A percentile compares a stretch with the other conserved stretches of the same genome.
These are phyloP conservation scores for Pristionchus maxplancki DNA, from an alignment of 2,888 invertebrate genomes.

Conservation along the genomic window DNA sequence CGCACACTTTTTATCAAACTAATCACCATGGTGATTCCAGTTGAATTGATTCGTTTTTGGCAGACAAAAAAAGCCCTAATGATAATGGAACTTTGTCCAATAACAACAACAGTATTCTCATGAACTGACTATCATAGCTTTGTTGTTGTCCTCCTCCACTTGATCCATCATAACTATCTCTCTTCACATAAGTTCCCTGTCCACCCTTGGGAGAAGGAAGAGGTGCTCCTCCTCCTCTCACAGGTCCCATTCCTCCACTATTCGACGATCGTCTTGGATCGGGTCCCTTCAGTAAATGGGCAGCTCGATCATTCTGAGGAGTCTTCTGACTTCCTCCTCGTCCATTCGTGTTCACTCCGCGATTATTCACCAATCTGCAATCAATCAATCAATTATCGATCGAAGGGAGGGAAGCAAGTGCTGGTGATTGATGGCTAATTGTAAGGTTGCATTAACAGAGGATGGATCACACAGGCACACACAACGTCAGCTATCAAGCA, in stretches of 20 bases:
- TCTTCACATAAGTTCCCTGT: background rate
- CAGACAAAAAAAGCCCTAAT: too few species aligned
- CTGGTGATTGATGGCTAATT: background rate
- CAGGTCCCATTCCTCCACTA: background rate
- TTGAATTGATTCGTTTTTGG: background rate
- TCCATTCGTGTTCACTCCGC: background rate
- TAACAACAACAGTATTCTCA: too few species aligned
- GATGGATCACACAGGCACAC: background rate
- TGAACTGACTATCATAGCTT: conserved; percentile 4
- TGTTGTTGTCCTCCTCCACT: conserved; percentile 14
- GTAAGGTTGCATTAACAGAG: background rate
- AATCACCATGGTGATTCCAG: background rate
- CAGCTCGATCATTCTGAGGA: background rate
- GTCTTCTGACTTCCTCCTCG: conserved; percentile 9
- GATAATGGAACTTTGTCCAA: too few species aligned
- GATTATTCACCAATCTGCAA: conserved; percentile 25
- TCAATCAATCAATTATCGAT: background rate
- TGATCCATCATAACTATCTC: conserved; percentile 22
- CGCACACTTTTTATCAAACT: background rate
- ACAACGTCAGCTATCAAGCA: background rate
- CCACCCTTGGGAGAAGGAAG: background rate
- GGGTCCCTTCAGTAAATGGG: background rate
- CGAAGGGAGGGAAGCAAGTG: background rate
- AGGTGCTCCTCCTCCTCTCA: conserved; percentile 12
- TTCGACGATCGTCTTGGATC: background rate